Percentiles rank a stretch among this genome's conserved stretches.
Conservation (phyloP, 2,113 vertebrate genomes). For the Cynopterus brachyotis region DNA sequence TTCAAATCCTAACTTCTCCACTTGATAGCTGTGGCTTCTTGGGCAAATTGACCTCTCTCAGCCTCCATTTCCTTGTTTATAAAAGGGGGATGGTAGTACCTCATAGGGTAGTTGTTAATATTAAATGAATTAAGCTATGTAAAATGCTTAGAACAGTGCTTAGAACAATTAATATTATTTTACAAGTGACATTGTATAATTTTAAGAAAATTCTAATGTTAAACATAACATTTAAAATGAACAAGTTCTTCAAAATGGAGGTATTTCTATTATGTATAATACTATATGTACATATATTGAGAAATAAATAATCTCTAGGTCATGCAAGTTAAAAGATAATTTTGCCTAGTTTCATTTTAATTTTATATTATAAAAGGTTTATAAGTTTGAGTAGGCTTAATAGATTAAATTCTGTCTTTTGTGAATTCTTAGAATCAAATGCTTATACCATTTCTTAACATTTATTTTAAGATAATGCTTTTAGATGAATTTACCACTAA, state of each 20-base stretch:
- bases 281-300: not conserved
- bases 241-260: constrained; percentile 43
- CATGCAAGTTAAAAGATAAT: constrained; percentile 8
- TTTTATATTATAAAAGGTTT: constrained; percentile 35
- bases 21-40: not conserved
- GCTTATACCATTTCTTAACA: not conserved
- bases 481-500: constrained; percentile 96
- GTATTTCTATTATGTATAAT: constrained; percentile 14
- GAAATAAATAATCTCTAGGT: not conserved
- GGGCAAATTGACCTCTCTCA: not conserved
- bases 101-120: not conserved
- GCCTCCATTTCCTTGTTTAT: not conserved
- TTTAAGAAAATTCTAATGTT: constrained; percentile 54
- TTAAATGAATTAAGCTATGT: not conserved
- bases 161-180: not conserved
- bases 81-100: not conserved
- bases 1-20: not conserved
- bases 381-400: constrained; percentile 19
- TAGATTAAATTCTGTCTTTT: constrained; percentile 27
- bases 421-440: constrained; percentile 8
- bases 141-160: not conserved
- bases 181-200: not conserved
- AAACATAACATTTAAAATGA: constrained; percentile 24
- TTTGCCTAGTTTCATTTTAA: constrained; percentile 18
- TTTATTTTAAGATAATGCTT: constrained; percentile 90